A percentile compares a stretch with the other conserved stretches of the same genome.
phyloP scores from a whole-genome alignment of 2,113 vertebrate species.

The Pluvialis apricaria region DNA sequence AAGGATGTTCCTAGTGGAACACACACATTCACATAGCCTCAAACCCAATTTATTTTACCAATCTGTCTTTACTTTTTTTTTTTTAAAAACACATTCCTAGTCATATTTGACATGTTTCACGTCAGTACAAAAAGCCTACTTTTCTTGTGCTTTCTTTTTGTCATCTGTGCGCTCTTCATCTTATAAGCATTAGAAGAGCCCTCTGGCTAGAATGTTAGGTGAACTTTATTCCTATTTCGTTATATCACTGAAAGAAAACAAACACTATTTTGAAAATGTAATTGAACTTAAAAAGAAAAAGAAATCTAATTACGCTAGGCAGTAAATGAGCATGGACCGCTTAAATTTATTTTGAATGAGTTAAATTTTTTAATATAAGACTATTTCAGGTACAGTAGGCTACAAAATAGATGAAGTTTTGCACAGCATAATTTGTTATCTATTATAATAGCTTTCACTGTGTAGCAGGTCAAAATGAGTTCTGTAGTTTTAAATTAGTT shows the following conservation, averaged over 20 bases:
- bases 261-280: not conserved
- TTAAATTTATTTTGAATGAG: not conserved
- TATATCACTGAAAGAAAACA: slow-evolving; percentile 30
- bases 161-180: not conserved
- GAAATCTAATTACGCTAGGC: not conserved
- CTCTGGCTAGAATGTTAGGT: not conserved
- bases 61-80: not conserved
- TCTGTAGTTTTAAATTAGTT: slow-evolving; percentile 25
- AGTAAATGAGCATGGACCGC: not conserved
- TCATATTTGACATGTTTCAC: not conserved
- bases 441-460: not conserved
- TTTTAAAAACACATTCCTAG: not conserved
- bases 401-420: slow-evolving; percentile 3
- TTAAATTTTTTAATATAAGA: slow-evolving; percentile 3
- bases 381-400: slow-evolving; percentile 3
- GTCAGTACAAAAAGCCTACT: not conserved
- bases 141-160: not conserved
- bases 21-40: not conserved
- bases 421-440: not conserved
- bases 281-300: not conserved
- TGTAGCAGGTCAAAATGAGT: slow-evolving; percentile 3
- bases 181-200: not conserved
- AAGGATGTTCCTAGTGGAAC: not conserved
- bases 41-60: not conserved
- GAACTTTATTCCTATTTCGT: slow-evolving; percentile 13